These are phyloP conservation scores for Ciconia nigra DNA, from an alignment of 2,797 vertebrate genomes.

Conservation along the genomic window DNA sequence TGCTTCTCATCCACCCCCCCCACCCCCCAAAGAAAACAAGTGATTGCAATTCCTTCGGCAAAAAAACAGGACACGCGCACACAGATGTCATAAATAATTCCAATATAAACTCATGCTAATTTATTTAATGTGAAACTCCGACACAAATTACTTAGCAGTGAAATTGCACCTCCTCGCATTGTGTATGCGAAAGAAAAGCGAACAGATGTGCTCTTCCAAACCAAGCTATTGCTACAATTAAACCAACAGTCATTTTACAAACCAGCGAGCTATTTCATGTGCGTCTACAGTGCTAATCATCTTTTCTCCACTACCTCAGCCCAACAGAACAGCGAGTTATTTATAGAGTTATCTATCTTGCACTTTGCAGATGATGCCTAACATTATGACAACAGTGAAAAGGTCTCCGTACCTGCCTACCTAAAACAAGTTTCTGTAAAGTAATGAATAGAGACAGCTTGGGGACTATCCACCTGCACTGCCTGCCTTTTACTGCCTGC, in stretches of 20 bases:
- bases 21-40: background rate
- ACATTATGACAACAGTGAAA: slow-evolving; percentile 88
- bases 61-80: background rate
- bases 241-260: slow-evolving; percentile 42
- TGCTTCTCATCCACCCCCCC: background rate
- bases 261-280: slow-evolving; percentile 17
- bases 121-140: slow-evolving; percentile 61
- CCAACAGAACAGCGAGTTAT: background rate
- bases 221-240: slow-evolving; percentile 49
- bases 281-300: background rate
- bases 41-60: background rate
- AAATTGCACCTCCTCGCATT: slow-evolving; percentile 51
- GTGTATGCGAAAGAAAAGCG: background rate
- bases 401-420: slow-evolving; percentile 92
- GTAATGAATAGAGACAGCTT: slow-evolving; percentile 98
- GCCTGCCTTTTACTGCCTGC: slow-evolving; percentile 78
- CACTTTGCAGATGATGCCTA: slow-evolving; percentile 77
- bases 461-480: slow-evolving; percentile 84
- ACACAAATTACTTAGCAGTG: slow-evolving; percentile 8
- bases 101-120: slow-evolving; percentile 58
- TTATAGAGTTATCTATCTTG: slow-evolving; percentile 71
- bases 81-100: slow-evolving; percentile 49
- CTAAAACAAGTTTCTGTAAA: slow-evolving; percentile 85
- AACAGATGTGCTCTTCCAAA: slow-evolving; percentile 63
- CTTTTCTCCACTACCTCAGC: background rate